phyloP scores from a whole-genome alignment of 1,140 invertebrate genomes.

The Odontomachus brunneus region DNA sequence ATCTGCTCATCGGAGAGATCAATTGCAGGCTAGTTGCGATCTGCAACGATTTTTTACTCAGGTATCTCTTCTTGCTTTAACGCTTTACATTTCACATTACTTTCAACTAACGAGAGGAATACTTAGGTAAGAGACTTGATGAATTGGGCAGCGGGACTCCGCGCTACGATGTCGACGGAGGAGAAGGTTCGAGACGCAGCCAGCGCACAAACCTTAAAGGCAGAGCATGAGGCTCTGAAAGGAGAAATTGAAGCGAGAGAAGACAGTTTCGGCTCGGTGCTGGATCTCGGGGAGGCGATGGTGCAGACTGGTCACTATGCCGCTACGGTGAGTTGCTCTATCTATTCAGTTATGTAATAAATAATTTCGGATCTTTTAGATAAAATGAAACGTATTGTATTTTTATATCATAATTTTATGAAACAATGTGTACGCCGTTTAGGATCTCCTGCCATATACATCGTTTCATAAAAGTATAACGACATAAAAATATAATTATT shows the following conservation, averaged over 20 bases:
- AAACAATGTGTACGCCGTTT: no score
- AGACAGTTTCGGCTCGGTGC: constrained; percentile 92
- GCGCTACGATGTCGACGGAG: constrained; percentile 92
- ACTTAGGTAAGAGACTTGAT: constrained; percentile 93
- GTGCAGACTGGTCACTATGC: constrained; percentile 95
- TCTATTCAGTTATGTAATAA: no score
- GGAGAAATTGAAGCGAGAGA: constrained; percentile 98
- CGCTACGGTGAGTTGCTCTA: constrained; percentile 81
- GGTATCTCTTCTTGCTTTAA: constrained; percentile 58
- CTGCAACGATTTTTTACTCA: constrained; percentile 94
- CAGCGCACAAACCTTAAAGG: constrained; percentile 94
- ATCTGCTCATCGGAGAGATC: constrained; percentile 91
- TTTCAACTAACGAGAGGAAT: constrained; percentile 8
- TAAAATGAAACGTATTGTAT: no score
- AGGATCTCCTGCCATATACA: no score
- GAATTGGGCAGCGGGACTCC: constrained; percentile 94
- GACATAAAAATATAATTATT: no score
- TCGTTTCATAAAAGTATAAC: no score
- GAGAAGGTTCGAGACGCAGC: constrained; percentile 94
- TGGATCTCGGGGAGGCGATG: constrained; percentile 93
- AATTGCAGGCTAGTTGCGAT: constrained; percentile 94
- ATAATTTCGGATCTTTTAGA: no score
- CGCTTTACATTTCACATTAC: not conserved
- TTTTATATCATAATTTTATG: no score
- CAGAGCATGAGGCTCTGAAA: constrained; percentile 96